phyloP scores from a whole-genome alignment of 2,113 vertebrate species.

The Henicopernis longicauda region DNA sequence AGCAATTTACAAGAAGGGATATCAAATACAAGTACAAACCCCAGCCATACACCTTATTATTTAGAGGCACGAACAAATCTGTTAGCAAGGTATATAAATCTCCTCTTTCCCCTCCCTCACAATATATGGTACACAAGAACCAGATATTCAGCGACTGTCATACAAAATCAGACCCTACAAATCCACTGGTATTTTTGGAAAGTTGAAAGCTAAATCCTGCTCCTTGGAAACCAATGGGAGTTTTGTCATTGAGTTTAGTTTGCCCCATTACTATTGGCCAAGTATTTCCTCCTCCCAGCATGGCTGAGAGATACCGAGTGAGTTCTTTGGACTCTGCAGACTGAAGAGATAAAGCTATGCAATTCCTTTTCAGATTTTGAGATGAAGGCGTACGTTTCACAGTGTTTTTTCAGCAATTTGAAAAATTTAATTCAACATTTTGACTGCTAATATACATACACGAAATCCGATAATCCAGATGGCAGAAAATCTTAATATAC shows the following conservation, averaged over 20 bases:
- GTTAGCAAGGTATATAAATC: not conserved
- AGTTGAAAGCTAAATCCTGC: not conserved
- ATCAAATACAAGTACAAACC: not conserved
- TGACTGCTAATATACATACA: not conserved
- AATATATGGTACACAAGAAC: not conserved
- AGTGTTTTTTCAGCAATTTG: not conserved
- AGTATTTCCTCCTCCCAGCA: not conserved
- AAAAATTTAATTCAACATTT: not conserved
- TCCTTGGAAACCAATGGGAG: not conserved
- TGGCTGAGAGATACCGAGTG: not conserved
- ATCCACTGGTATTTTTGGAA: not conserved
- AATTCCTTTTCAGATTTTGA: not conserved
- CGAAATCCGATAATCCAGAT: not conserved
- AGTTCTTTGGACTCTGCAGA: not conserved
- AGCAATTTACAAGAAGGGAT: not conserved
- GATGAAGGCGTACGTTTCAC: not conserved
- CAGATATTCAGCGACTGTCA: not conserved
- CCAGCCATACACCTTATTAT: not conserved
- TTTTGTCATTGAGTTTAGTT: not conserved
- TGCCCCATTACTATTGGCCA: not conserved
- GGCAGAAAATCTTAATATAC: not conserved
- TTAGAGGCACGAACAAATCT: not conserved
- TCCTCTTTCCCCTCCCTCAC: not conserved
- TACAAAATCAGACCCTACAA: not conserved
- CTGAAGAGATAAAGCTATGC: not conserved